phyloP scores from a whole-genome alignment of 2,797 vertebrate genomes.

The Muraenolepis orangiensis region DNA sequence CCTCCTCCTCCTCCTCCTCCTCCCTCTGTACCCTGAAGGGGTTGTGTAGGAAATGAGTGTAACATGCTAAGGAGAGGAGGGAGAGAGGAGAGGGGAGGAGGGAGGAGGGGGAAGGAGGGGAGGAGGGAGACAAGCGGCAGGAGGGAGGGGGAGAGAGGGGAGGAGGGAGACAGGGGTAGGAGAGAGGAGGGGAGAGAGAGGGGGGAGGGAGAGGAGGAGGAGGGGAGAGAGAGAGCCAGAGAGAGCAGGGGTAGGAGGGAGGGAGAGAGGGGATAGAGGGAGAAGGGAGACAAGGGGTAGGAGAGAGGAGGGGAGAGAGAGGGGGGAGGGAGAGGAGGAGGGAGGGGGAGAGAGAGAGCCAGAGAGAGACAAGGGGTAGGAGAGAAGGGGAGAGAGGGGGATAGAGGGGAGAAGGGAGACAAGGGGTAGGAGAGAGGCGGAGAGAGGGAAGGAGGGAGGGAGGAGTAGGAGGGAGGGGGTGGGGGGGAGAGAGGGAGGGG shows the following conservation, averaged over 20 bases:
- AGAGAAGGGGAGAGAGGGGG: too few species aligned
- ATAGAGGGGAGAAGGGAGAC: too few species aligned
- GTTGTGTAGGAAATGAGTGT: conserved; percentile 30
- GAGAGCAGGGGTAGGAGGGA: too few species aligned
- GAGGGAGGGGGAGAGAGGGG: neutral
- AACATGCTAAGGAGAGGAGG: neutral
- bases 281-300: conserved; percentile 13
- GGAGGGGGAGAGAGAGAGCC: conserved; percentile 11
- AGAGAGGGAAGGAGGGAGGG: neutral
- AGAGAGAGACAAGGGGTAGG: conserved; percentile 21
- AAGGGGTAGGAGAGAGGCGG: neutral
- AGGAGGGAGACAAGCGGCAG: neutral
- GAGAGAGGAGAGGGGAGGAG: too few species aligned
- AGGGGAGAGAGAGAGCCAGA: conserved; percentile 41
- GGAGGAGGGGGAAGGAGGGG: neutral
- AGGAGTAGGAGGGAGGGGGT: neutral
- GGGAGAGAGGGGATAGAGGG: neutral
- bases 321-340: neutral
- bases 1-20: neutral
- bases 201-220: neutral
- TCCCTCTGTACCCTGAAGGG: conserved; percentile 31
- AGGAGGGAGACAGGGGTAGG: neutral
- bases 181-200: neutral
- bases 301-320: conserved; percentile 21
- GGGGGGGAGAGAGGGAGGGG: neutral